Base-by-base conservation (phyloP, 2,797 vertebrate genomes). In the Periparus ater region DNA sequence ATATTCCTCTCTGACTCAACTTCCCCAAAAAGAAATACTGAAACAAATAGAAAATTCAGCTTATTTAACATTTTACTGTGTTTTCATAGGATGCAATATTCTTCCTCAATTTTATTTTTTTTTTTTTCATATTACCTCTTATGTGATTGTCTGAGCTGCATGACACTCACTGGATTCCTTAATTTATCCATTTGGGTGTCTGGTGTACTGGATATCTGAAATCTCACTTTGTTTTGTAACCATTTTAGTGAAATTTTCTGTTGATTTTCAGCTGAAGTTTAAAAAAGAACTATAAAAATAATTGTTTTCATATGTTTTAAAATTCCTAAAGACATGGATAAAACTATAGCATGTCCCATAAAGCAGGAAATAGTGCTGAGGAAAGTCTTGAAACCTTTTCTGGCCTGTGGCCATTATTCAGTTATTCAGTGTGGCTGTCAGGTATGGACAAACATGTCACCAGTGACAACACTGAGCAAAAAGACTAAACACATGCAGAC, bases 371-470 rank as follows among this genome's bases (percentile, higher is more conserved):
- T 60, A 55, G 17, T 47, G 11, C 40, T 65, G 42, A 20, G 53
- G 73, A 81, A 87, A 84, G 29, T 38, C n/a, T 85, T 81, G 63
- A 55, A 57, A 63, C 6, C 1, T 22, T 42, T 68, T 44, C 27
- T 72, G 27, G 40, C 29, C 47, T 79, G 70, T 61, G 14, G 60
- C 6, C 32, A 84, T 74, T 61, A 60, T 71, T 85, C 63, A 81
- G 51, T 72, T 63, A 91, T 91, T 84, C 68, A 62, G 8, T 73
- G 48, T 80, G 63, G 11, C 36, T 47, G 55, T 68, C 61, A 53
- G 55, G 18, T 94, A 88, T 54, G 89, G 78, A 88, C 27, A 90
- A 94, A 92, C 23, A 23, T 71, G 47, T 66, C 85, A 75, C n/a
- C 75, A 95, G 25, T 83, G 61, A 90, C 45, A 83, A 62, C 4